These are phyloP conservation scores for Actias luna DNA, from an alignment of 2,888 invertebrate species.

Conservation along the genomic window DNA sequence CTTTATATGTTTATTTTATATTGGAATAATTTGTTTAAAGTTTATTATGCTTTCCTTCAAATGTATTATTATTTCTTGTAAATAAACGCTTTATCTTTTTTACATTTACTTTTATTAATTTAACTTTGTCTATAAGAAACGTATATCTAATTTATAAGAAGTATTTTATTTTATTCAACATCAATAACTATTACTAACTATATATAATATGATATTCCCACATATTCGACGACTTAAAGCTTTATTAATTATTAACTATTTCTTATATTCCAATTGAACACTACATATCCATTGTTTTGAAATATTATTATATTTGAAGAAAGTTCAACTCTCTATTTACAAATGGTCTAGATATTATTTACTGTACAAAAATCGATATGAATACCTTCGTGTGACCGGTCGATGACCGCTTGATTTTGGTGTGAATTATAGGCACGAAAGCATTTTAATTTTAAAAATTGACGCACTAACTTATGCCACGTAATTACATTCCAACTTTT, in stretches of 20 bases:
- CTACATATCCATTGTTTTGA: not conserved
- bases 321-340: not conserved
- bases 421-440: slow-evolving; percentile 64
- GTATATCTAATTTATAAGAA: too few species aligned
- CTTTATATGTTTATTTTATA: too few species aligned
- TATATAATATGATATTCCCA: too few species aligned
- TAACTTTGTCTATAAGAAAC: too few species aligned
- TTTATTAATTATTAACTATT: not conserved
- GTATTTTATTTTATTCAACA: too few species aligned
- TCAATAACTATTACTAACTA: too few species aligned
- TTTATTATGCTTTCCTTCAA: too few species aligned
- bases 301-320: not conserved
- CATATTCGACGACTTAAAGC: too few species aligned
- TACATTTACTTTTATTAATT: too few species aligned
- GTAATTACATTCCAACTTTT: slow-evolving; percentile 23
- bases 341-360: slow-evolving; percentile 9
- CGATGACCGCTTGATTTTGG: slow-evolving; percentile 61
- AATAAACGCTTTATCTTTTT: too few species aligned
- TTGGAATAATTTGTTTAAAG: too few species aligned
- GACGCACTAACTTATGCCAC: slow-evolving; percentile 45
- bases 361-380: slow-evolving; percentile 16
- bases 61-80: too few species aligned
- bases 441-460: slow-evolving; percentile 52
- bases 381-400: slow-evolving; percentile 30
- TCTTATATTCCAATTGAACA: not conserved